phyloP scores from a whole-genome alignment of 2,888 invertebrate genomes.

The Phytoseiulus persimilis region DNA sequence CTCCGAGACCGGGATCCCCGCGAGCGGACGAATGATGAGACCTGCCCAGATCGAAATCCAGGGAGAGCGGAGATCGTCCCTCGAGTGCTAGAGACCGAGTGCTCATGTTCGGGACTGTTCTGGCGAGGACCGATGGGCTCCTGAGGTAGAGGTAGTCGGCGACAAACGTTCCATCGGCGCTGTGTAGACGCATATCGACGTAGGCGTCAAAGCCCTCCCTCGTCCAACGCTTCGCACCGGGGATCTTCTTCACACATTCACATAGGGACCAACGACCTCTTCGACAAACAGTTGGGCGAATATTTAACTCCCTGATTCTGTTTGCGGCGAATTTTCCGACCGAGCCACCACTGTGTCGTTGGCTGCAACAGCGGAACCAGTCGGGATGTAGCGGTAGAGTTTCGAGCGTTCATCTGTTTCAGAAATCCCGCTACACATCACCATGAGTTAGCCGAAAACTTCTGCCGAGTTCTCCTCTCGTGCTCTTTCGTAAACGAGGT shows the following conservation, averaged over 20 bases:
- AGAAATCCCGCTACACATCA: too few relatives aligned
- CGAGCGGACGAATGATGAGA: too few relatives aligned
- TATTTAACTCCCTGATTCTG: not conserved
- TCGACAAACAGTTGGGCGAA: not conserved
- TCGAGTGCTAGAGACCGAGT: too few relatives aligned
- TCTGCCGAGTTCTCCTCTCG: too few relatives aligned
- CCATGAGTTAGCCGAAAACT: too few relatives aligned
- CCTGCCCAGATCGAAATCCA: too few relatives aligned
- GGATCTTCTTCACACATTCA: not conserved
- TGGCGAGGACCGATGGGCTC: not conserved
- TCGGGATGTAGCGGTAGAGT: too few relatives aligned
- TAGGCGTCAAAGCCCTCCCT: not conserved
- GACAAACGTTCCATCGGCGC: not conserved
- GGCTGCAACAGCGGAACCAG: not conserved
- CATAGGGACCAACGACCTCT: not conserved
- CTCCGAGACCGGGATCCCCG: too few relatives aligned
- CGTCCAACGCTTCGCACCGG: not conserved
- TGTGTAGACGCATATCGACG: not conserved
- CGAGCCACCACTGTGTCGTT: not conserved
- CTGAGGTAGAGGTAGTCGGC: not conserved
- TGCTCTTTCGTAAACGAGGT: too few relatives aligned
- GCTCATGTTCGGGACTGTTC: too few relatives aligned
- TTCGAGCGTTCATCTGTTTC: too few relatives aligned
- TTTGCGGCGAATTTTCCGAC: not conserved
- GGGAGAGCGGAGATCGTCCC: too few relatives aligned